A percentile compares a stretch with the other conserved stretches of the same genome.
Conservation (phyloP, 2,888 invertebrate species). For the Seladonia tumulorum region DNA sequence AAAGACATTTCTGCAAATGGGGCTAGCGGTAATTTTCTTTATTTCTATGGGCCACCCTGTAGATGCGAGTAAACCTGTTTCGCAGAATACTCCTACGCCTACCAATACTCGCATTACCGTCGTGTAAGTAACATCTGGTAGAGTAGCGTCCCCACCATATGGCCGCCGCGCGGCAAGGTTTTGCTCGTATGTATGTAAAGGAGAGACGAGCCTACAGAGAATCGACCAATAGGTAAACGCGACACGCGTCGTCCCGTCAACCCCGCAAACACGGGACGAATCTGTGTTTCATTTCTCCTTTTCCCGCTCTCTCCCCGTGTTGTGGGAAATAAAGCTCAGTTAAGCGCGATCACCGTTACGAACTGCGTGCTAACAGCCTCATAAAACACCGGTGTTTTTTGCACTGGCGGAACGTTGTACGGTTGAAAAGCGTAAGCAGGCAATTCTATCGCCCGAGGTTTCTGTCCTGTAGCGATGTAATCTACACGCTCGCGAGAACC, state of each 20-base stretch:
- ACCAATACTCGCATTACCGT: conserved; percentile 8
- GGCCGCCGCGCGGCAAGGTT: not conserved
- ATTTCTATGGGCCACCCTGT: conserved; percentile 1
- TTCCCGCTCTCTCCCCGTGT: not conserved
- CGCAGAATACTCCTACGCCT: conserved; percentile 29
- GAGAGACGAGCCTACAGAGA: conserved; percentile 54
- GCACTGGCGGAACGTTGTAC: not conserved
- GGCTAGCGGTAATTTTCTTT: not conserved
- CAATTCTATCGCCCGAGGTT: not conserved
- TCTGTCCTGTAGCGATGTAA: not conserved
- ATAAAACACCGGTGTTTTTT: not conserved
- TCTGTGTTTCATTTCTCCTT: conserved; percentile 18
- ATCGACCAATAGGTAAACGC: conserved; percentile 45
- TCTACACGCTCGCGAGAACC: not conserved
- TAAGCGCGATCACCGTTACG: conserved; percentile 17
- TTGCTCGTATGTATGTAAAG: conserved; percentile 85
- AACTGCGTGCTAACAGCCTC: conserved; percentile 32
- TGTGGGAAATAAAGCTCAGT: conserved; percentile 39
- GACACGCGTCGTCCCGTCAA: conserved; percentile 47
- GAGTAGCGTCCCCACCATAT: conserved; percentile 21
- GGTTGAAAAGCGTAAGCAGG: conserved; percentile 15
- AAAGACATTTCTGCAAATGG: not conserved
- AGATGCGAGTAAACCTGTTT: conserved; percentile 39
- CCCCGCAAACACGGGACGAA: conserved; percentile 23
- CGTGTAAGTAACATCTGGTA: conserved; percentile 20